Evolutionary conservation across 1,140 invertebrate genomes (phyloP).

Genomic region (Drosophila truncata): DNA sequence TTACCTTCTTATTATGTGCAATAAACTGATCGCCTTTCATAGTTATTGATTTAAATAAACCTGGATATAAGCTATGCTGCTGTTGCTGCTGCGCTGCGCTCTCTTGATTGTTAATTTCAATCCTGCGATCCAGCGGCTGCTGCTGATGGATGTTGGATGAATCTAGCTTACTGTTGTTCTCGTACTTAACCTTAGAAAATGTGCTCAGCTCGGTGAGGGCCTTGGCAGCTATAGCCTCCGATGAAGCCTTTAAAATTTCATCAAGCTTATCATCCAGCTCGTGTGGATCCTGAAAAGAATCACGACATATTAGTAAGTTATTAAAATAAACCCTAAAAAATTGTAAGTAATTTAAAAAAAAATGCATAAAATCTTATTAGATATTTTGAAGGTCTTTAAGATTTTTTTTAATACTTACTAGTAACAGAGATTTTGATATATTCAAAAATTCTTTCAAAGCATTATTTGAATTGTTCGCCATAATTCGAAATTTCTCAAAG

Average conservation of each 20-base stretch:
- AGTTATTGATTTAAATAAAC: slow-evolving; percentile 50
- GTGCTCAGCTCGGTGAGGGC: slow-evolving; percentile 84
- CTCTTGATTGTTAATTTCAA: slow-evolving; percentile 42
- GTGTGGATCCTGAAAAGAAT: slow-evolving; percentile 49
- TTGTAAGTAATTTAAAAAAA: no score
- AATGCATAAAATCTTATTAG: not conserved
- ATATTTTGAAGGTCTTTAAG: not conserved
- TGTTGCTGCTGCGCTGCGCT: slow-evolving; percentile 24
- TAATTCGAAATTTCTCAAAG: slow-evolving; percentile 78
- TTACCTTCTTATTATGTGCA: slow-evolving; percentile 35
- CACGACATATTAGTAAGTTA: slow-evolving; percentile 3
- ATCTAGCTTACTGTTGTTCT: slow-evolving; percentile 47
- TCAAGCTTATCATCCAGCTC: slow-evolving; percentile 68
- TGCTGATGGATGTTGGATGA: slow-evolving; percentile 11
- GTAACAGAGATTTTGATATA: slow-evolving; percentile 43
- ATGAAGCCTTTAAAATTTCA: slow-evolving; percentile 73
- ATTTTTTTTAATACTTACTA: slow-evolving; percentile 45
- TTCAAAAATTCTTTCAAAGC: slow-evolving; percentile 69
- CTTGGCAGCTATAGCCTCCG: slow-evolving; percentile 82
- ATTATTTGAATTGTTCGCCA: slow-evolving; percentile 73
- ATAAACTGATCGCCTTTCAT: slow-evolving; percentile 39
- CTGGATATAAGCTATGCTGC: slow-evolving; percentile 48
- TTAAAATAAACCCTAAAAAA: no score
- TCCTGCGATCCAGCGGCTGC: slow-evolving; percentile 29
- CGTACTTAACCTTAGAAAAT: slow-evolving; percentile 73